These are phyloP conservation scores for Alfaro cultratus DNA, from an alignment of 2,797 vertebrate genomes.

Conservation along the genomic window DNA sequence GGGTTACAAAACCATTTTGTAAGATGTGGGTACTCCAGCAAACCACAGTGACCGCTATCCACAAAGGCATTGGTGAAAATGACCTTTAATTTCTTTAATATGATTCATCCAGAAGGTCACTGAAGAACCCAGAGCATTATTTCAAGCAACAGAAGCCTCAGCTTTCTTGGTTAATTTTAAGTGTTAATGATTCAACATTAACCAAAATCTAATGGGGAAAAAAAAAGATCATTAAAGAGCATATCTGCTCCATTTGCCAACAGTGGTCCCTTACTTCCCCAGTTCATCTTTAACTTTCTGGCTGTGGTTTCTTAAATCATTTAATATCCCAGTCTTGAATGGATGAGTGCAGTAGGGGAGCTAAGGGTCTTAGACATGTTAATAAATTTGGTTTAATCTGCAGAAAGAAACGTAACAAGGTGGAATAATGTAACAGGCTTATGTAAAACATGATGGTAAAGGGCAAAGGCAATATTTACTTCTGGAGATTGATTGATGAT, in stretches of 20 bases:
- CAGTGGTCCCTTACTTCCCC: neutral
- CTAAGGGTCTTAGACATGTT: neutral
- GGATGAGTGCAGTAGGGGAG: no score
- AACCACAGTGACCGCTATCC: neutral
- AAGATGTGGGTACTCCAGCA: neutral
- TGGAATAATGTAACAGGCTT: neutral
- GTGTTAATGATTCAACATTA: neutral
- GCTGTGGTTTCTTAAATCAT: neutral
- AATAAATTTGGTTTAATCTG: neutral
- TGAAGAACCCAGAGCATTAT: neutral
- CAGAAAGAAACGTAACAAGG: neutral
- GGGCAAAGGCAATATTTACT: neutral
- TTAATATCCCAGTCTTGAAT: neutral
- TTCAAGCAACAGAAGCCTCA: neutral
- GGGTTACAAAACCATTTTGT: neutral
- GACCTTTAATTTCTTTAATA: neutral
- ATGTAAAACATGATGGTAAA: neutral
- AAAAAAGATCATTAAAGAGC: neutral
- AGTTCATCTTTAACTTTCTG: neutral
- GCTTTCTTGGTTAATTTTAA: neutral
- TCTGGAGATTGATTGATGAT: neutral
- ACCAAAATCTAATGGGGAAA: neutral
- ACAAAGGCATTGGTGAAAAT: neutral
- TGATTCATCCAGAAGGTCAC: neutral
- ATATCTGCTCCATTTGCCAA: neutral